phyloP scores from a whole-genome alignment of 1,140 invertebrate genomes.

The Gryllus bimaculatus region DNA sequence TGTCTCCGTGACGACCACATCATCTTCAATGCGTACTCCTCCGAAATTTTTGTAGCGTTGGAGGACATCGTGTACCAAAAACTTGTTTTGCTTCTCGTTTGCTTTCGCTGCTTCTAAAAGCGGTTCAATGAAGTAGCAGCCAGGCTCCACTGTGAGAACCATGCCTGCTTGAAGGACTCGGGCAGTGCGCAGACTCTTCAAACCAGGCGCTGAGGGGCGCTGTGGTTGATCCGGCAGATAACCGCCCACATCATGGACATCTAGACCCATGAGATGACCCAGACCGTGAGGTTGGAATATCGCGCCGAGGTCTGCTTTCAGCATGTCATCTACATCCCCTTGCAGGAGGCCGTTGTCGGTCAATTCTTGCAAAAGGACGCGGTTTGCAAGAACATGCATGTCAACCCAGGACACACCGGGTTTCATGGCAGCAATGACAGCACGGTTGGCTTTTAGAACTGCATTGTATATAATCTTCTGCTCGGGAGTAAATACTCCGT shows the following conservation, averaged over 20 bases:
- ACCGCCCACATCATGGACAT: constrained; percentile 96
- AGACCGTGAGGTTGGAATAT: constrained; percentile 95
- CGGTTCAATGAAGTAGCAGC: background rate
- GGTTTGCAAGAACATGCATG: constrained; percentile 85
- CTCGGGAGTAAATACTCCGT: constrained; percentile 88
- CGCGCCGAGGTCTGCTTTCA: constrained; percentile 64
- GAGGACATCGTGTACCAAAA: background rate
- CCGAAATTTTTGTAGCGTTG: background rate
- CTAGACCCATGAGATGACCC: constrained; percentile 88
- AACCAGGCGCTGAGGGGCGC: constrained; percentile 54
- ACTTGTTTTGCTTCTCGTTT: background rate
- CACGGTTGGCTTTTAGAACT: constrained; percentile 73
- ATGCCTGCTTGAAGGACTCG: background rate
- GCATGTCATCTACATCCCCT: constrained; percentile 83
- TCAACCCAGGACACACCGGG: constrained; percentile 88
- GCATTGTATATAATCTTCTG: constrained; percentile 93
- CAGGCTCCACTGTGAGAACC: background rate
- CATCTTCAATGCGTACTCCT: background rate
- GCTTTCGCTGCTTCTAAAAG: background rate
- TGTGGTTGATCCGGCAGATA: constrained; percentile 57
- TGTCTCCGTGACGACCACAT: background rate
- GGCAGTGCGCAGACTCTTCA: constrained; percentile 32
- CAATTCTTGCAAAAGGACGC: constrained; percentile 64
- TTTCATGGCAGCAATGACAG: constrained; percentile 71
- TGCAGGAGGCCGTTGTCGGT: constrained; percentile 64